These are phyloP conservation scores for Solenopsis invicta DNA, from an alignment of 1,140 invertebrate species.

Conservation along the genomic window DNA sequence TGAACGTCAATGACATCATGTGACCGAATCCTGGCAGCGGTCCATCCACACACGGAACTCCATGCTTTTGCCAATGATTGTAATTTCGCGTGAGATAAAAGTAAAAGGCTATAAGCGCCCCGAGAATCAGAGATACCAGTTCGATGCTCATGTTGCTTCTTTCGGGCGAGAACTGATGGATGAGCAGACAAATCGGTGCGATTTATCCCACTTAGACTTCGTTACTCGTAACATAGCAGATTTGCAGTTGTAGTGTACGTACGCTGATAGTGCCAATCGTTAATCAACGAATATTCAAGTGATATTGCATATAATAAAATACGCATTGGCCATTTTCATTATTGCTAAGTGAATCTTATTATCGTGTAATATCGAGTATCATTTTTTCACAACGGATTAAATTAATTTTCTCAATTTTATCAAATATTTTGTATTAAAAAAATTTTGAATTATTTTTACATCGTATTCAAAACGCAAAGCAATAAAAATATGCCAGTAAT, in stretches of 20 bases:
- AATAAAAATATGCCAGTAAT: background rate
- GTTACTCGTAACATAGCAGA: background rate
- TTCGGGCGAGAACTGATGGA: background rate
- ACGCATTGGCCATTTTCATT: no score
- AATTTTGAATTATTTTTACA: background rate
- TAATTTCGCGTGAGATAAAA: constrained; percentile 17
- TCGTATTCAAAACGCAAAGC: background rate
- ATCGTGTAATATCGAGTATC: no score
- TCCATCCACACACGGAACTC: constrained; percentile 81
- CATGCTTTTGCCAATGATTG: constrained; percentile 84
- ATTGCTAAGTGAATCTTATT: no score
- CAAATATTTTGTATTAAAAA: no score
- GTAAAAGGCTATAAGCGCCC: background rate
- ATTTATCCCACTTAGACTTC: background rate
- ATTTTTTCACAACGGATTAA: no score
- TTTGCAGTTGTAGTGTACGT: no score
- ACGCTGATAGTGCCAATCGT: no score
- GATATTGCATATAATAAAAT: no score
- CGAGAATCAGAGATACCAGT: background rate
- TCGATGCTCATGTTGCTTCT: constrained; percentile 72
- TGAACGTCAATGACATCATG: constrained; percentile 57
- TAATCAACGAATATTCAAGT: no score
- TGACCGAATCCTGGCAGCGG: constrained; percentile 76
- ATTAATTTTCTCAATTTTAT: no score
- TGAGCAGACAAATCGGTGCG: no score